Evolutionary conservation across 2,797 vertebrate genomes (phyloP).

Genomic region (Gallinago solitaria): DNA sequence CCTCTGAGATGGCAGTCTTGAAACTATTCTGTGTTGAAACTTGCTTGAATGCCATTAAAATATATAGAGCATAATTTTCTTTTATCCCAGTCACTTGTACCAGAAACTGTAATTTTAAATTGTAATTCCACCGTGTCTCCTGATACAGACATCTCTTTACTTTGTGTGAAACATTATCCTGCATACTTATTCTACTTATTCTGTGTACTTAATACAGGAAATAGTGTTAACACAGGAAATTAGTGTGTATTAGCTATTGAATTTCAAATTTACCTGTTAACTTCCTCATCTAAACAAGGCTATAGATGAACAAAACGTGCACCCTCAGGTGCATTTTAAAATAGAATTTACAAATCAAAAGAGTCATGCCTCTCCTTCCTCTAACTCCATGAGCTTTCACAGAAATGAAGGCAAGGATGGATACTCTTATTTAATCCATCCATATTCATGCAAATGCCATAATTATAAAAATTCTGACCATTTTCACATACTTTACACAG

Average conservation of each 20-base stretch:
- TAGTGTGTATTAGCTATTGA: slow-evolving; percentile 20
- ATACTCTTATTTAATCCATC: neutral
- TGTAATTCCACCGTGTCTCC: neutral
- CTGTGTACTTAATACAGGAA: slow-evolving; percentile 27
- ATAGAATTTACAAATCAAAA: neutral
- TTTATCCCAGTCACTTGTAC: neutral
- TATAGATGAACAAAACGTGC: neutral
- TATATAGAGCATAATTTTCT: neutral
- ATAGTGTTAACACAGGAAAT: slow-evolving; percentile 42
- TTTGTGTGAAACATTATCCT: neutral
- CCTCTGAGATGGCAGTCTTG: neutral
- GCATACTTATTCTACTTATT: neutral
- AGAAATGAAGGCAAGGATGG: neutral
- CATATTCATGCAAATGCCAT: neutral
- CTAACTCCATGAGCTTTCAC: neutral
- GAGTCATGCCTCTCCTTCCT: neutral
- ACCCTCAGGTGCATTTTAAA: neutral
- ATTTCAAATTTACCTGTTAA: slow-evolving; percentile 43
- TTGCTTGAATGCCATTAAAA: neutral
- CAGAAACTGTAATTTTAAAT: neutral
- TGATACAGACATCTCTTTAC: neutral
- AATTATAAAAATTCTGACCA: neutral
- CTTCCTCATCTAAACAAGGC: slow-evolving; percentile 39
- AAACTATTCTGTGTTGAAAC: neutral
- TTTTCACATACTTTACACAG: neutral